These are phyloP conservation scores for Eristalis pertinax DNA, from an alignment of 2,888 invertebrate species.

Conservation along the genomic window DNA sequence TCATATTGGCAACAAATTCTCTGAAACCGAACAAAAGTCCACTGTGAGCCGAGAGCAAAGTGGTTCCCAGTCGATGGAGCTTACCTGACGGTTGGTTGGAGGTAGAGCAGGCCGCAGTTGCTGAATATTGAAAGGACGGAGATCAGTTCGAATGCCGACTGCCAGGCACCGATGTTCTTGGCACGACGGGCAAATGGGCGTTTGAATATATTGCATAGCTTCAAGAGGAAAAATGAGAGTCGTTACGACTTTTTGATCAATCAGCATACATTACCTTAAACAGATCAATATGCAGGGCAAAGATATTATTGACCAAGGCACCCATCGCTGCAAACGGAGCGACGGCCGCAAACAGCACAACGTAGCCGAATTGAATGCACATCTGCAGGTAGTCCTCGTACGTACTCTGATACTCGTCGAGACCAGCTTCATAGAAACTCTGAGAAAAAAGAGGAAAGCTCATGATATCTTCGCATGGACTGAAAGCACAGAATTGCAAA, in stretches of 20 bases:
- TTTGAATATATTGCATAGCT: conserved; percentile 86
- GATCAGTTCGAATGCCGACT: conserved; percentile 83
- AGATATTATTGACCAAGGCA: conserved; percentile 88
- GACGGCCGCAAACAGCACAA: conserved; percentile 89
- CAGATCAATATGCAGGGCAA: conserved; percentile 88
- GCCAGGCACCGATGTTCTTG: conserved; percentile 90
- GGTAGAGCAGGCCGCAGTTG: conserved; percentile 88
- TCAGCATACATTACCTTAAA: conserved; percentile 84
- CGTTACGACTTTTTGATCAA: not conserved
- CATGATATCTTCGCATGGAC: not conserved
- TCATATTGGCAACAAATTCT: conserved; percentile 78
- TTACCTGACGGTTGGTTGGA: conserved; percentile 85
- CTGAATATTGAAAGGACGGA: conserved; percentile 88
- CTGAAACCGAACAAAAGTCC: conserved; percentile 68
- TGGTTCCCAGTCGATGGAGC: conserved; percentile 9
- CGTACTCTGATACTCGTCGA: conserved; percentile 88
- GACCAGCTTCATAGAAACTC: conserved; percentile 83
- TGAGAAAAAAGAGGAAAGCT: conserved; percentile 40
- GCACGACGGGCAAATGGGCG: conserved; percentile 86
- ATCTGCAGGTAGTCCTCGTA: conserved; percentile 90
- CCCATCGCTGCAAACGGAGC: conserved; percentile 89
- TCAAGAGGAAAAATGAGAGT: conserved; percentile 4
- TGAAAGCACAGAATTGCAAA: conserved; percentile 1
- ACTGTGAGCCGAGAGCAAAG: not conserved
- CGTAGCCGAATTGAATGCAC: conserved; percentile 91